These are phyloP conservation scores for Pyrochroa serraticornis DNA, from an alignment of 2,888 invertebrate species.

Conservation along the genomic window DNA sequence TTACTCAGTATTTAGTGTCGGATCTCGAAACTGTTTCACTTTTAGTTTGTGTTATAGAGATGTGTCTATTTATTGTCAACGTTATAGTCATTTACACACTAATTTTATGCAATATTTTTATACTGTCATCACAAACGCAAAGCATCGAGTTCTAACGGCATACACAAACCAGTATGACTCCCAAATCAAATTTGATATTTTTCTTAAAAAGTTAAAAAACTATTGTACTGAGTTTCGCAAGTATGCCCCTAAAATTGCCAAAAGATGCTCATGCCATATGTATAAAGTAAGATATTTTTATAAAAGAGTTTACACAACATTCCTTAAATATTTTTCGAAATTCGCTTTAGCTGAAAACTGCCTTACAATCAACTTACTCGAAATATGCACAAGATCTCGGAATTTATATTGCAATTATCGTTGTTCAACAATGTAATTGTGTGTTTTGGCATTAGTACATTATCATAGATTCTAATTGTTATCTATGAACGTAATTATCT, in stretches of 20 bases:
- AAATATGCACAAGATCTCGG: constrained; percentile 9
- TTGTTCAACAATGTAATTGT: neutral
- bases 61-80: constrained; percentile 27
- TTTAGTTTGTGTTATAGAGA: constrained; percentile 24
- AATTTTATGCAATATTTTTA: constrained; percentile 27
- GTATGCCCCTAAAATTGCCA: constrained; percentile 11
- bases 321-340: constrained; percentile 19
- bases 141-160: constrained; percentile 4
- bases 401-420: constrained; percentile 11
- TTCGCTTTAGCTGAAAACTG: constrained; percentile 4
- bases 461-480: too few species aligned
- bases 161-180: neutral
- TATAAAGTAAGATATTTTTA: constrained; percentile 29
- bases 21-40: constrained; percentile 9
- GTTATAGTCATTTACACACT: constrained; percentile 11
- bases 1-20: constrained; percentile 15
- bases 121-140: constrained; percentile 11
- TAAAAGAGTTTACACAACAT: constrained; percentile 19
- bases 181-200: constrained; percentile 10
- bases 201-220: constrained; percentile 1
- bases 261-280: constrained; percentile 29
- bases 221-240: constrained; percentile 16
- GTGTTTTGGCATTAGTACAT: too few species aligned
- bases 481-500: too few species aligned
- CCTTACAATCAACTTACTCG: constrained; percentile 4